These are phyloP conservation scores for Hiodon alosoides DNA, from an alignment of 2,113 vertebrate species.

Conservation along the genomic window DNA sequence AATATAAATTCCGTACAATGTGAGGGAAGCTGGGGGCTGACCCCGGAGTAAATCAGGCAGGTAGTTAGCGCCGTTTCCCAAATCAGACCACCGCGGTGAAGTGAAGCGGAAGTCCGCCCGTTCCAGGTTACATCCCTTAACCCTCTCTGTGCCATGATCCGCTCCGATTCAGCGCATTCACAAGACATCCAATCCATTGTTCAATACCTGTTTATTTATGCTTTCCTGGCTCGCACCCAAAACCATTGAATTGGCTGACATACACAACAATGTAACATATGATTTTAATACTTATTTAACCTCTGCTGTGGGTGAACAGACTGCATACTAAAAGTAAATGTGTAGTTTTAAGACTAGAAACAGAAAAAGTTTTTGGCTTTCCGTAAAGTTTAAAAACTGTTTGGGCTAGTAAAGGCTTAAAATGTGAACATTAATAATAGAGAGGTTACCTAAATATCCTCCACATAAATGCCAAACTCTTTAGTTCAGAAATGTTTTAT, in stretches of 20 bases:
- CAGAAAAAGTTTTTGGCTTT: too few relatives aligned
- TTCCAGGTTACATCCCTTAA: constrained; percentile 60
- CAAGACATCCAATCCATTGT: constrained; percentile 32
- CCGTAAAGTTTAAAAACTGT: too few relatives aligned
- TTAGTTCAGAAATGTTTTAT: too few relatives aligned
- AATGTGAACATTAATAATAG: too few relatives aligned
- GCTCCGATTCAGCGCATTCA: constrained; percentile 24
- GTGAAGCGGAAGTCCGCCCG: constrained; percentile 44
- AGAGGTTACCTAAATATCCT: too few relatives aligned
- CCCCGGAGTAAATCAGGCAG: constrained; percentile 30
- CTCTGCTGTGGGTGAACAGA: not conserved
- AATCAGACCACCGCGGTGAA: constrained; percentile 46
- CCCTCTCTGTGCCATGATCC: constrained; percentile 33
- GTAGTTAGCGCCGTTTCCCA: constrained; percentile 52
- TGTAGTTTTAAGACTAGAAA: too few relatives aligned
- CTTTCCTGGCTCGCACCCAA: constrained; percentile 19
- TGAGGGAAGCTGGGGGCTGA: constrained; percentile 25
- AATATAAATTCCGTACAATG: constrained; percentile 53
- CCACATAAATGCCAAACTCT: too few relatives aligned
- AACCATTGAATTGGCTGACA: constrained; percentile 2
- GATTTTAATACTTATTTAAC: not conserved
- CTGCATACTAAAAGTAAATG: too few relatives aligned
- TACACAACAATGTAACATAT: constrained; percentile 12
- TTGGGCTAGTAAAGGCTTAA: too few relatives aligned
- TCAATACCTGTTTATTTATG: constrained; percentile 23